Conservation (phyloP, 2,888 invertebrate genomes). For the Trichacis sp. region DNA sequence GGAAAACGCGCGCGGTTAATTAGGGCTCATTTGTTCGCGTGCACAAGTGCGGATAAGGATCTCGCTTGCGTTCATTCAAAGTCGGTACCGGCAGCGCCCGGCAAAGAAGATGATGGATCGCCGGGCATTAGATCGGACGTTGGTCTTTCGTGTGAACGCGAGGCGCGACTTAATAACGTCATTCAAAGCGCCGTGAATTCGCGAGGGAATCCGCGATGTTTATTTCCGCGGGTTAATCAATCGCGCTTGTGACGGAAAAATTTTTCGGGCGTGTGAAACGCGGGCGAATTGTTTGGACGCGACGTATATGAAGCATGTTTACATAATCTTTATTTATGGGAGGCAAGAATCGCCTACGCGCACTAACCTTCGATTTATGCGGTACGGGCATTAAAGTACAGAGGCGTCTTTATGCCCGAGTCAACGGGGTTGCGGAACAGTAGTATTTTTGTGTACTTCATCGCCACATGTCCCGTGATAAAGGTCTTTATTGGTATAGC, state of each 20-base stretch:
- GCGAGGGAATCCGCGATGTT: slow-evolving; percentile 12
- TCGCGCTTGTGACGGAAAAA: not conserved
- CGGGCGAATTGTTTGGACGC: slow-evolving; percentile 36
- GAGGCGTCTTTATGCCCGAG: slow-evolving; percentile 53
- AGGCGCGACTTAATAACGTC: slow-evolving; percentile 61
- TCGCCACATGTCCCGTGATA: slow-evolving; percentile 56
- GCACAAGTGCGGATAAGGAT: slow-evolving; percentile 44
- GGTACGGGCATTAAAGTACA: slow-evolving; percentile 47
- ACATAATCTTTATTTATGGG: slow-evolving; percentile 27
- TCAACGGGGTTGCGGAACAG: slow-evolving; percentile 56
- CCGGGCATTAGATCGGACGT: slow-evolving; percentile 62
- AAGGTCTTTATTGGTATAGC: slow-evolving; percentile 50
- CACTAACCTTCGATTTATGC: slow-evolving; percentile 45
- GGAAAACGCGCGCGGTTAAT: slow-evolving; percentile 43
- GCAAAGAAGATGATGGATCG: slow-evolving; percentile 63
- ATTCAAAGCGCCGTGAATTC: slow-evolving; percentile 41
- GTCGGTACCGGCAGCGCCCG: slow-evolving; percentile 51
- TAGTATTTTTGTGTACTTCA: slow-evolving; percentile 62
- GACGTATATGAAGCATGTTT: slow-evolving; percentile 38
- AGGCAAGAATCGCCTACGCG: slow-evolving; percentile 40
- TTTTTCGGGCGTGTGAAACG: slow-evolving; percentile 46
- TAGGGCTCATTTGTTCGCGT: slow-evolving; percentile 46
- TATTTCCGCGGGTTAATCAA: slow-evolving; percentile 28
- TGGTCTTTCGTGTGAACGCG: slow-evolving; percentile 58
- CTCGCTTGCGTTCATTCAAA: slow-evolving; percentile 54